Evolutionary conservation across 2,888 invertebrate genomes (phyloP).

Genomic region (Apotomis betuletana): DNA sequence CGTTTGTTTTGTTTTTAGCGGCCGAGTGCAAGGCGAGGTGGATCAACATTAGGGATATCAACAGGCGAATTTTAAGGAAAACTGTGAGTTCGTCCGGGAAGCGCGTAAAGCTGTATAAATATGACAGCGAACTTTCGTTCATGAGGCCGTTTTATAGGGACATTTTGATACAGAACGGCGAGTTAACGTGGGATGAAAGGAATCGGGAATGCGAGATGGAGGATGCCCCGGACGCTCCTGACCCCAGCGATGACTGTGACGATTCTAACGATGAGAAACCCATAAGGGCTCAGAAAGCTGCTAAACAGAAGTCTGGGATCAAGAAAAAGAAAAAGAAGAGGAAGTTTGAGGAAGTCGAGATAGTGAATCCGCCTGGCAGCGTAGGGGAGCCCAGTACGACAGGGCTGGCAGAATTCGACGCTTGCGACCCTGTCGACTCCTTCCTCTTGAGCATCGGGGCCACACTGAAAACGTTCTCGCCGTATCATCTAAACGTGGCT

Average conservation of each 20-base stretch:
- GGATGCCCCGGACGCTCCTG: constrained; percentile 22
- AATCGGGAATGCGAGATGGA: constrained; percentile 30
- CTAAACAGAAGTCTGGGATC: constrained; percentile 26
- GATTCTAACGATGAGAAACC: constrained; percentile 33
- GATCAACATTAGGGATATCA: constrained; percentile 77
- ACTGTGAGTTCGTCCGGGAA: constrained; percentile 38
- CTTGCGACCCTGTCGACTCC: constrained; percentile 37
- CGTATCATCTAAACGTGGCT: constrained; percentile 76
- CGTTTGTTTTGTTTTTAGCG: constrained; percentile 57
- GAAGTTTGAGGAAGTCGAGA: constrained; percentile 34
- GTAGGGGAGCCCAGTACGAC: constrained; percentile 23
- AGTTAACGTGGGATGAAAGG: constrained; percentile 37
- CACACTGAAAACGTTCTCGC: constrained; percentile 71
- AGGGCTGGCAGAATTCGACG: constrained; percentile 33
- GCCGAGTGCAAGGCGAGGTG: constrained; percentile 75
- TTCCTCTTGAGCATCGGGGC: constrained; percentile 57
- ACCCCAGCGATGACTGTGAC: constrained; percentile 17
- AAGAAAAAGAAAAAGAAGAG: constrained; percentile 39
- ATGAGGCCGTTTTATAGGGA: constrained; percentile 72
- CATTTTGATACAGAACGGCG: constrained; percentile 40
- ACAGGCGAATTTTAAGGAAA: constrained; percentile 65
- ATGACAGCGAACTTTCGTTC: constrained; percentile 67
- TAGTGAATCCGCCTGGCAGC: constrained; percentile 17
- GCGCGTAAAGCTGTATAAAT: constrained; percentile 66
- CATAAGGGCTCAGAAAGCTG: constrained; percentile 23